Evolutionary conservation across 2,113 vertebrate genomes (phyloP).

Genomic region (Notarius lentiginosus): DNA sequence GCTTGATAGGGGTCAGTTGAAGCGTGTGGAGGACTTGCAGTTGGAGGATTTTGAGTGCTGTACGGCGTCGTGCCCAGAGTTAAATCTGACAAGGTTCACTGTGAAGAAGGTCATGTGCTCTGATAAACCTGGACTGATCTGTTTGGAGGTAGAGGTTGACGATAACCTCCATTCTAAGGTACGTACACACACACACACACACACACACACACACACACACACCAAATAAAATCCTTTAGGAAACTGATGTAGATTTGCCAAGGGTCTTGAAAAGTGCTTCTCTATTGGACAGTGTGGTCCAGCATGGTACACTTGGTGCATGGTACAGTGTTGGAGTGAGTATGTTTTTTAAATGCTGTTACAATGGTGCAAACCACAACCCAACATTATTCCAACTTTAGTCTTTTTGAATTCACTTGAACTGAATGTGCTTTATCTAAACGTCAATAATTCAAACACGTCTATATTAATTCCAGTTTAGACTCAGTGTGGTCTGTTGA

Average conservation of each 20-base stretch:
- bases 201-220: background rate
- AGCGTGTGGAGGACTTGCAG: conserved; percentile 72
- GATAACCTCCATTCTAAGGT: conserved; percentile 70
- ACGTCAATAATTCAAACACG: background rate
- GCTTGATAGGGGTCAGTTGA: conserved; percentile 69
- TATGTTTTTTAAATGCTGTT: background rate
- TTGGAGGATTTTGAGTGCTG: conserved; percentile 74
- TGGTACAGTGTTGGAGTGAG: background rate
- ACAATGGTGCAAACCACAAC: background rate
- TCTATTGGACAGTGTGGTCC: background rate
- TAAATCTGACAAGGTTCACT: conserved; percentile 72
- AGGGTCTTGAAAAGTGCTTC: background rate
- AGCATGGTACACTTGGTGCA: background rate
- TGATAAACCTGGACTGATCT: conserved; percentile 59
- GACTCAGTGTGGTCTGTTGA: background rate
- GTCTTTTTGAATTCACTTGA: background rate
- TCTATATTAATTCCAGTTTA: background rate
- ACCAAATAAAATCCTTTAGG: background rate
- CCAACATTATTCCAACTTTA: background rate
- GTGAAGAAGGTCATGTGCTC: conserved; percentile 67
- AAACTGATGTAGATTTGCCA: background rate
- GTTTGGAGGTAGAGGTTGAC: conserved; percentile 71
- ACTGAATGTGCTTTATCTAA: background rate
- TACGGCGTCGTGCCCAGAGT: conserved; percentile 67
- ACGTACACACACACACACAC: too few species aligned